A percentile compares a stretch with the other conserved stretches of the same genome.
Conservation (phyloP, 1,140 invertebrate genomes). For the Conus ventricosus region DNA sequence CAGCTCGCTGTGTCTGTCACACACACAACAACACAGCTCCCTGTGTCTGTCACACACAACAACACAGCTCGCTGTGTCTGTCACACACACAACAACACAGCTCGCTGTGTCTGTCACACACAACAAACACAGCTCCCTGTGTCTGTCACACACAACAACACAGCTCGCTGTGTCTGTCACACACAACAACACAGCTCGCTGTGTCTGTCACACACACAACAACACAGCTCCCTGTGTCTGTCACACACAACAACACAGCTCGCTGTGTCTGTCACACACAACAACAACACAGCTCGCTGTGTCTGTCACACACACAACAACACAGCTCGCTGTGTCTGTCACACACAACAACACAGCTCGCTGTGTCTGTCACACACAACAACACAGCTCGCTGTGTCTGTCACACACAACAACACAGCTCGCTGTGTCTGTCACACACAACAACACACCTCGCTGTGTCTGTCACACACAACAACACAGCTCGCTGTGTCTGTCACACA, state of each 20-base stretch:
- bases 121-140: too few relatives aligned
- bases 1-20: slow-evolving; percentile 77
- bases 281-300: slow-evolving; percentile 77
- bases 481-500: slow-evolving; percentile 76
- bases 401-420: slow-evolving; percentile 32
- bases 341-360: too few relatives aligned
- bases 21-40: background rate
- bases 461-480: slow-evolving; percentile 58
- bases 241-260: background rate
- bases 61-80: background rate
- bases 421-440: background rate
- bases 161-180: background rate
- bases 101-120: slow-evolving; percentile 76
- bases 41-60: background rate
- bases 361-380: slow-evolving; percentile 7
- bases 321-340: background rate
- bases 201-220: slow-evolving; percentile 69
- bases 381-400: slow-evolving; percentile 78
- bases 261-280: background rate
- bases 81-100: slow-evolving; percentile 61
- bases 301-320: slow-evolving; percentile 67
- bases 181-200: slow-evolving; percentile 76
- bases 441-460: too few relatives aligned
- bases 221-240: too few relatives aligned
- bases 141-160: background rate